These are phyloP conservation scores for Drosophila parabipectinata DNA, from an alignment of 1,140 invertebrate genomes.

Conservation along the genomic window DNA sequence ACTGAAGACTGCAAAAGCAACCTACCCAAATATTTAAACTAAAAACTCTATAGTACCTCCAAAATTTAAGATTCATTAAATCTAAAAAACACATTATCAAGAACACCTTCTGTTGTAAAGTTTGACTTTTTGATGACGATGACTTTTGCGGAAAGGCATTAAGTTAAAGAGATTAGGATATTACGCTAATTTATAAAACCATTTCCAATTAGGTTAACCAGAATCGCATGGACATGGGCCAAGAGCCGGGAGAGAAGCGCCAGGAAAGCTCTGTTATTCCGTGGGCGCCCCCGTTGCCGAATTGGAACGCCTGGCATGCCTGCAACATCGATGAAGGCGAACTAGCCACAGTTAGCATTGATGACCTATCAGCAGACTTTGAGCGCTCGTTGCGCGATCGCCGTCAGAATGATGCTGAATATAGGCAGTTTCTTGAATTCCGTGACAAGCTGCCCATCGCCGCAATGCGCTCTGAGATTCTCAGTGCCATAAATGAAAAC, in stretches of 20 bases:
- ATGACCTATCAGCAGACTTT: conserved; percentile 92
- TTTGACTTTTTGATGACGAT: no score
- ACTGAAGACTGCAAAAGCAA: no score
- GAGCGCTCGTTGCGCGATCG: conserved; percentile 87
- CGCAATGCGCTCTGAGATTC: conserved; percentile 89
- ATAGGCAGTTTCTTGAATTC: conserved; percentile 85
- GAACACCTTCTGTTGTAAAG: no score
- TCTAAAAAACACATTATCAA: no score
- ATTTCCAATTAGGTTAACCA: conserved; percentile 22
- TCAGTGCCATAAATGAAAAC: conserved; percentile 93
- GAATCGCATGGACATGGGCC: conserved; percentile 8
- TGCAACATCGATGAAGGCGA: conserved; percentile 98
- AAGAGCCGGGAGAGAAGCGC: conserved; percentile 16
- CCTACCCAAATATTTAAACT: no score
- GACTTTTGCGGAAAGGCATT: no score
- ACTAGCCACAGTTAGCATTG: conserved; percentile 90
- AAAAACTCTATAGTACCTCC: no score
- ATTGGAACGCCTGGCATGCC: conserved; percentile 98
- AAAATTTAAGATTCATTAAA: no score
- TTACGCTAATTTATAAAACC: neutral
- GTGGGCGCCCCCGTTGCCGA: conserved; percentile 96
- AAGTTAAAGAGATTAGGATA: no score
- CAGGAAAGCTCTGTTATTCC: conserved; percentile 88
- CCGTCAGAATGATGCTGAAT: conserved; percentile 54
- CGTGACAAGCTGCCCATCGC: conserved; percentile 91